Conservation (phyloP, 1,140 invertebrate genomes). For the Tribolium madens region DNA sequence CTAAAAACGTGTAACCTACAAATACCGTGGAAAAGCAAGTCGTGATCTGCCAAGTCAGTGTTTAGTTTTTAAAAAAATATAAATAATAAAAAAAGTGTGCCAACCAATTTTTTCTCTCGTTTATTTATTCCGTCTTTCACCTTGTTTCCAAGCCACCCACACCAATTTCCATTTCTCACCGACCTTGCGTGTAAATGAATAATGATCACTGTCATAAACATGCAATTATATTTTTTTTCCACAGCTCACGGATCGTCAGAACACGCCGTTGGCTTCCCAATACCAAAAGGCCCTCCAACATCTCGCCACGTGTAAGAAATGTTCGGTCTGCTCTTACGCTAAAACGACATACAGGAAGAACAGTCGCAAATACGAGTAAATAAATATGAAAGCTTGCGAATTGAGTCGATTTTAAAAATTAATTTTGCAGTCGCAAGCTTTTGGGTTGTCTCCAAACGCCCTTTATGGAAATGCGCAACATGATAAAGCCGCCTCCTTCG, state of each 20-base stretch:
- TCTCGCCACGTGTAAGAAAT: slow-evolving; percentile 69
- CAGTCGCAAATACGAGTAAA: slow-evolving; percentile 68
- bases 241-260: slow-evolving; percentile 61
- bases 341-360: slow-evolving; percentile 71
- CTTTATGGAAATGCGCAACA: slow-evolving; percentile 69
- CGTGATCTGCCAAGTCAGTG: too few species aligned
- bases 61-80: not conserved
- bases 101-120: not conserved
- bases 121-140: slow-evolving; percentile 12
- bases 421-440: slow-evolving; percentile 68
- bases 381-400: slow-evolving; percentile 45
- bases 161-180: not conserved
- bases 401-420: not conserved
- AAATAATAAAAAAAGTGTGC: not conserved
- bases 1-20: not conserved
- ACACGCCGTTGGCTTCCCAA: slow-evolving; percentile 67
- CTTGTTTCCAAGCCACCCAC: not conserved
- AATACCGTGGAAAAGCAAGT: too few species aligned
- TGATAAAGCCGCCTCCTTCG: slow-evolving; percentile 68
- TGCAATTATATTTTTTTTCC: not conserved
- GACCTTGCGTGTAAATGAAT: slow-evolving; percentile 8
- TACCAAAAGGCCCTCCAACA: slow-evolving; percentile 70
- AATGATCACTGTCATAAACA: not conserved
- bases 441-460: slow-evolving; percentile 73
- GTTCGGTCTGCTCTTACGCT: slow-evolving; percentile 73